Base-by-base conservation (phyloP, 2,113 vertebrate species). In the Cyprichromis sp. region DNA sequence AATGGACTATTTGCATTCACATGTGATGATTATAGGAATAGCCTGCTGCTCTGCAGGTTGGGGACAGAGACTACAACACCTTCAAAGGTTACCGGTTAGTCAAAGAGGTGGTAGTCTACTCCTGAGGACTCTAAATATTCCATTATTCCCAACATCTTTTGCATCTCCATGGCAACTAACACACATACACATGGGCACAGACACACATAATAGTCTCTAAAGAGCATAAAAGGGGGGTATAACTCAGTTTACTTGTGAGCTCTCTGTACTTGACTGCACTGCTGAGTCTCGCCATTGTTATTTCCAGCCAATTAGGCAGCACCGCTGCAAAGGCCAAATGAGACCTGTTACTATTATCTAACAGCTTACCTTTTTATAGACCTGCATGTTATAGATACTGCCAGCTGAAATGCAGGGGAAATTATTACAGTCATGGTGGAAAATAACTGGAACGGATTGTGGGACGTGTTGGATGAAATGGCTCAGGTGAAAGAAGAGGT, bases 111-210 rank as follows among this genome's bases (percentile, higher is more conserved):
- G 59, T 73, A 36, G 80, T 81, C 86, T 52, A 21, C 81, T 34
- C 29, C 83, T 38, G 71, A 79, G 78, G 82, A 91, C 85, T 73
- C 52, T 81, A 63, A 11, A 36, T 89, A 85, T 85, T 90, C 84
- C 71, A 90, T 91, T 87, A 87, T 89, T 86, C 40, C 84, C 83
- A 88, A 47, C 82, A 79, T 82, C 87, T 81, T 92, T 90, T 91
- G 10, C 53, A 89, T 94, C 85, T 80, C 92, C 89, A 94, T 92
- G 90, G 92, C 86, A 93, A 95, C 92, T 73, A 87, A 81, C 86
- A 21, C 73, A 85, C 81, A 86, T 63, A 83, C 83, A 84, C 76
- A 86, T 21, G 53, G 50, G 73, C 45, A 36, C 21, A 71, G 21
- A 57, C 61, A 81, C 55, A 38, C 54, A 59, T 34, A 86, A 86